Evolutionary conservation across 2,888 invertebrate genomes (phyloP), one percentile per base, ranked within the genome.

Genomic region (Ornithoptera priamus): DNA sequence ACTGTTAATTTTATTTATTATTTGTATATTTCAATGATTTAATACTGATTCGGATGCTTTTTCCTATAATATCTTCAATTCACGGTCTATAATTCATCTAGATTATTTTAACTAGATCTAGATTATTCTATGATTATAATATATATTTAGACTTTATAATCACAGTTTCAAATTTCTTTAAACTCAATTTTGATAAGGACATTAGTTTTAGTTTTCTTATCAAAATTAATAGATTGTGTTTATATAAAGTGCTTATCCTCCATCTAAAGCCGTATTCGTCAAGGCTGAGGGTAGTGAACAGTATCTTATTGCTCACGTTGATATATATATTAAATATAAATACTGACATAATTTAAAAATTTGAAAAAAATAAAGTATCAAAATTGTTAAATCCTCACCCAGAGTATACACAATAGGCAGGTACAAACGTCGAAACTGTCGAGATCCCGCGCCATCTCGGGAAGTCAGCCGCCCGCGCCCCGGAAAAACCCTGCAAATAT

Each of bases 371-470:
- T 18, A 72, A 79, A 80, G 72, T 81, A 83, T 83, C 84, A 86
- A 84, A 72, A 79, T 68, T 3, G 59, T 46, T 69, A 42, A 36
- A 58, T 75, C 75, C 50, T 59, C 30, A 46, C 18, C 74, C 36
- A 73, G 57, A 66, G 72, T 53, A 71, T 70, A 69, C 73, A 85
- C 83, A 87, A 87, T 84, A 80, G 79, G 77, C 80, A 83, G 83
- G 85, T 86, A 85, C 84, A 84, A 82, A 81, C 80, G 80, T 81
- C 79, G 81, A 85, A 85, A 84, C 81, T 81, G 81, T 77, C 79
- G 79, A 74, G 78, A 77, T 77, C 75, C 75, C 73, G 73, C 77
- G 78, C 80, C 81, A 80, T 85, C 83, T 83, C 80, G 78, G 77
- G 73, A 77, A 77, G 76, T 73, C 73, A 72, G 74, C 76, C 74